Percentiles rank a stretch among this genome's conserved stretches.
phyloP scores from a whole-genome alignment of 2,797 vertebrate species.

The Bryconaethiops microstoma region DNA sequence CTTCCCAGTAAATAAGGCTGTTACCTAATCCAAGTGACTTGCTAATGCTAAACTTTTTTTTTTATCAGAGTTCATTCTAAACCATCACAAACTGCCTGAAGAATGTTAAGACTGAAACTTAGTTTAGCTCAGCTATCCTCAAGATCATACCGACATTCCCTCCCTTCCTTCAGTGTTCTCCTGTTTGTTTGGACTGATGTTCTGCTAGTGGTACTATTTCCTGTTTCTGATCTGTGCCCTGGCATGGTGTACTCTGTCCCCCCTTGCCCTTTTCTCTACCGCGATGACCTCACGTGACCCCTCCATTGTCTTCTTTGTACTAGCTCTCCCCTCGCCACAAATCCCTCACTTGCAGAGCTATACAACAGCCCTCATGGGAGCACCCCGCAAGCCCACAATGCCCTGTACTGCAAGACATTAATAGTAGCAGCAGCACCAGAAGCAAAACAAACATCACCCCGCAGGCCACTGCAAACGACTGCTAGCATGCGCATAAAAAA shows the following conservation, averaged over 20 bases:
- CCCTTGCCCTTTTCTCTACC: slow-evolving; percentile 10
- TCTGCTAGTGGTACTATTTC: slow-evolving; percentile 49
- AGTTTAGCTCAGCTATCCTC: slow-evolving; percentile 53
- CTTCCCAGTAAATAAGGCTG: neutral
- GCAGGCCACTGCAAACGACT: slow-evolving; percentile 6
- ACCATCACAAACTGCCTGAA: no score
- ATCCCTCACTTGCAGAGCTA: slow-evolving; percentile 33
- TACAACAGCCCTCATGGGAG: slow-evolving; percentile 44
- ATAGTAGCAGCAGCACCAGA: slow-evolving; percentile 3
- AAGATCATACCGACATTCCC: slow-evolving; percentile 53
- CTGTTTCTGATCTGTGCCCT: slow-evolving; percentile 54
- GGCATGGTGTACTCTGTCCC: slow-evolving; percentile 35
- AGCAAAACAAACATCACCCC: slow-evolving; percentile 35
- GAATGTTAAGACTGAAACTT: neutral
- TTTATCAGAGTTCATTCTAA: no score
- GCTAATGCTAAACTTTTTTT: neutral
- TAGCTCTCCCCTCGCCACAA: slow-evolving; percentile 24
- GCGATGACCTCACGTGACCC: slow-evolving; percentile 39
- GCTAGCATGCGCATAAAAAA: neutral
- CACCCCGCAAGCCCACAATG: slow-evolving; percentile 5
- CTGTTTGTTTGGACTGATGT: slow-evolving; percentile 49
- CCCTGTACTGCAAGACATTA: neutral
- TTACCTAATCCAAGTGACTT: neutral
- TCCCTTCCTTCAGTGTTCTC: slow-evolving; percentile 57
- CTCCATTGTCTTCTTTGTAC: slow-evolving; percentile 50